A percentile compares a stretch with the other conserved stretches of the same genome.
These are phyloP conservation scores for Hystrix brachyura DNA, from an alignment of 2,113 vertebrate species.

Conservation along the genomic window DNA sequence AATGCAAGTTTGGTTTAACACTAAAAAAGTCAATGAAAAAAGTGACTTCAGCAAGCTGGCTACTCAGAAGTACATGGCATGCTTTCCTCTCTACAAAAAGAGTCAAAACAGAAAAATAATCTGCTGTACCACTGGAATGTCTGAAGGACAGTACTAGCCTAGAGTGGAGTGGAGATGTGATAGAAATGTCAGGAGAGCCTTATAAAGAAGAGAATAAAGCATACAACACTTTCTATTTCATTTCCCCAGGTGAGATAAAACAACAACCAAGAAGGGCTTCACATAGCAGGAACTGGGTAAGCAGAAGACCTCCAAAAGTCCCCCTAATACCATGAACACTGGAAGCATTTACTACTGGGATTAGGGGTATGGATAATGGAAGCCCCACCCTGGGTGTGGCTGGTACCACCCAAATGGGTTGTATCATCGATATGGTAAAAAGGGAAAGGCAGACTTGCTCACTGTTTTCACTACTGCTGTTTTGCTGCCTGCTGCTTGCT, in stretches of 20 bases:
- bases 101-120: not conserved
- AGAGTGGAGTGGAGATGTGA: not conserved
- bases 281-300: not conserved
- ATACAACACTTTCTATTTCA: not conserved
- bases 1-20: constrained; percentile 39
- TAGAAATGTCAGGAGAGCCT: not conserved
- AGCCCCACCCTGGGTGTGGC: not conserved
- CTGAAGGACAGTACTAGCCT: not conserved
- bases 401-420: not conserved
- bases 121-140: not conserved
- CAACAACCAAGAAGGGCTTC: not conserved
- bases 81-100: not conserved
- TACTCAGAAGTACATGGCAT: not conserved
- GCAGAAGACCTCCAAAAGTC: not conserved
- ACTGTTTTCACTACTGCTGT: not conserved
- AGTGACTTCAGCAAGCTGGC: not conserved
- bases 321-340: not conserved
- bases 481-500: not conserved
- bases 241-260: not conserved
- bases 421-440: not conserved
- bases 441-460: not conserved
- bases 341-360: not conserved
- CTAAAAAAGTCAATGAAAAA: constrained; percentile 26
- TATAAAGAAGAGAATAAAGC: not conserved
- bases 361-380: not conserved